Evolutionary conservation across 2,113 vertebrate genomes (phyloP).

Genomic region (Callipepla californica): DNA sequence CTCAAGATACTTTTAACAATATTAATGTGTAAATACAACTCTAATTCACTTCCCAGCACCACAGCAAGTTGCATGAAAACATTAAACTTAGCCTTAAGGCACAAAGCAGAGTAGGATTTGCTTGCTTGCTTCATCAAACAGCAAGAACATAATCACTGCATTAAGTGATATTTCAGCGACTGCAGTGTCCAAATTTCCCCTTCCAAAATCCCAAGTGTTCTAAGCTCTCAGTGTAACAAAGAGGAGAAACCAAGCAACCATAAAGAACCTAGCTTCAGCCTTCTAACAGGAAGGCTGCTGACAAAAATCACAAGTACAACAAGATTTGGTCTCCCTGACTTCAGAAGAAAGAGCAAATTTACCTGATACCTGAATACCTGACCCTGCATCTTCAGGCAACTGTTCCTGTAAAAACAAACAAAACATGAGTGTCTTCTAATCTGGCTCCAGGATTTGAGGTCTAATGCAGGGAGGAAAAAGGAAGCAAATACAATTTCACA

Average conservation of each 20-base stretch:
- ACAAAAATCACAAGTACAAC: background rate
- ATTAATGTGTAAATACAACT: conserved; percentile 28
- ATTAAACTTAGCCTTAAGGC: conserved; percentile 20
- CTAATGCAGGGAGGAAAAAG: conserved; percentile 13
- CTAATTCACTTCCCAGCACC: conserved; percentile 26
- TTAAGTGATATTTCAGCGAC: background rate
- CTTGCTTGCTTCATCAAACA: background rate
- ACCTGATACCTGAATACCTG: conserved; percentile 12
- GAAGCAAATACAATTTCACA: background rate
- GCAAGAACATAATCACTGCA: background rate
- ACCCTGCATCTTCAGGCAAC: background rate
- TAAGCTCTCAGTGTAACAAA: background rate
- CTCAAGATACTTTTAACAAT: background rate
- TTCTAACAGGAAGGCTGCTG: background rate
- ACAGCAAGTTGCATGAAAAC: background rate
- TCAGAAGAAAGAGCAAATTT: background rate
- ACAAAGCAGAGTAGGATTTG: background rate
- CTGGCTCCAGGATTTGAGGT: conserved; percentile 38
- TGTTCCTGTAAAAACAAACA: background rate
- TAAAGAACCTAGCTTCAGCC: background rate
- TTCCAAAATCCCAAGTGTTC: background rate
- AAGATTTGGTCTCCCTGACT: fast-evolving
- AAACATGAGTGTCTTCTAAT: conserved; percentile 18
- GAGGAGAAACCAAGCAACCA: background rate
- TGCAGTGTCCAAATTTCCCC: background rate